Evolutionary conservation across 2,888 invertebrate genomes (phyloP).

Genomic region (Carabus problematicus): DNA sequence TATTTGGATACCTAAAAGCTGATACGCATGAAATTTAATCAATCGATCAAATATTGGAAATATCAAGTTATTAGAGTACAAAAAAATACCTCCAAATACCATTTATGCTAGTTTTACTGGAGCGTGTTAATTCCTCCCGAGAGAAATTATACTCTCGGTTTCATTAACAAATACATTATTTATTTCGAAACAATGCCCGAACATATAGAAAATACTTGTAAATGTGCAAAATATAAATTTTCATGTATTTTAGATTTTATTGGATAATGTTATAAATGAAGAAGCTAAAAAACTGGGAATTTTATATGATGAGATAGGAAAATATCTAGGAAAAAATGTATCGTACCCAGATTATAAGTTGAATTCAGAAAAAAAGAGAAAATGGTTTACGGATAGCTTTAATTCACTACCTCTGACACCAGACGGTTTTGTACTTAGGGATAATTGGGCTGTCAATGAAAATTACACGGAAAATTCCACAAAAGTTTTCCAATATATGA

Average conservation of each 20-base stretch:
- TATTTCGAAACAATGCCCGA: too few relatives aligned
- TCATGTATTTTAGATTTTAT: constrained; percentile 23
- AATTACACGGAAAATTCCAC: constrained; percentile 54
- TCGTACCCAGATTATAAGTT: constrained; percentile 55
- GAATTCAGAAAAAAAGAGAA: constrained; percentile 13
- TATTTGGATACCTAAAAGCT: too few relatives aligned
- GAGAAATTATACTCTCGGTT: too few relatives aligned
- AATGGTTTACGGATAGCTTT: constrained; percentile 51
- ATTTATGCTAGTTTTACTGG: too few relatives aligned
- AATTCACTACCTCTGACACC: constrained; percentile 47
- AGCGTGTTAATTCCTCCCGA: too few relatives aligned
- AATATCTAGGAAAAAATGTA: constrained; percentile 51
- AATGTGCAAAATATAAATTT: too few relatives aligned
- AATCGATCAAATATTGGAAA: too few relatives aligned
- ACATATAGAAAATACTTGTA: too few relatives aligned
- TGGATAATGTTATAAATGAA: constrained; percentile 47
- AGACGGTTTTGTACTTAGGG: constrained; percentile 63
- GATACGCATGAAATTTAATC: too few relatives aligned
- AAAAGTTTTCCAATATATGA: constrained; percentile 62
- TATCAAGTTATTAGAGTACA: too few relatives aligned
- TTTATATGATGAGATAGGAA: constrained; percentile 51
- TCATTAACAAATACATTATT: too few relatives aligned
- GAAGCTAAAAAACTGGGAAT: constrained; percentile 48
- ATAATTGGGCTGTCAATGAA: constrained; percentile 65
- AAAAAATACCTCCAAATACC: too few relatives aligned